phyloP scores from a whole-genome alignment of 2,797 vertebrate species.

The Lerista edwardsae region DNA sequence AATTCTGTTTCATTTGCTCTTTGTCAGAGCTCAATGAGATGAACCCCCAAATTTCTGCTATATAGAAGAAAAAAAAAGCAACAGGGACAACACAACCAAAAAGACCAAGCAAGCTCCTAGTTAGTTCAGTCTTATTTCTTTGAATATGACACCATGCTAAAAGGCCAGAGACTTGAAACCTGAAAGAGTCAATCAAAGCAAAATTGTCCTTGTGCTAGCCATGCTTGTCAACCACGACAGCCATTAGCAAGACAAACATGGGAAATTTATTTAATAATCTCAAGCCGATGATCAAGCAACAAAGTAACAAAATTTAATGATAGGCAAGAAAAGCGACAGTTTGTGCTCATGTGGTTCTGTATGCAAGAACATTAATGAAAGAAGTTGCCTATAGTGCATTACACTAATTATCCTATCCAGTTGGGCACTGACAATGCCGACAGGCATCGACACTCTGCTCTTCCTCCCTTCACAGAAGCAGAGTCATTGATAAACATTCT shows the following conservation, averaged over 20 bases:
- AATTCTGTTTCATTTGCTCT: neutral
- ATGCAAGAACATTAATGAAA: neutral
- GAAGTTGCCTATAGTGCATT: neutral
- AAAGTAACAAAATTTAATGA: neutral
- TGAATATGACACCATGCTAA: neutral
- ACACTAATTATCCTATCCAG: neutral
- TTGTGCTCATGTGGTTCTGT: neutral
- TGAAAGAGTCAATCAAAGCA: neutral
- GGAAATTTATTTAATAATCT: neutral
- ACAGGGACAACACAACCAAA: neutral
- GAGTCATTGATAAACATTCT: too few relatives aligned
- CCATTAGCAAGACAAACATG: neutral
- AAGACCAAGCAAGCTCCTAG: neutral
- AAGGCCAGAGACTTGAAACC: neutral
- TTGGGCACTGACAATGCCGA: neutral
- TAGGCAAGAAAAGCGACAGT: neutral
- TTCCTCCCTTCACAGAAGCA: neutral
- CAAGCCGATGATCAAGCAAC: neutral
- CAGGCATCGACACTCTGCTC: neutral
- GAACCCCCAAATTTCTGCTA: neutral
- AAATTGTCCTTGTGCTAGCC: conserved; percentile 3
- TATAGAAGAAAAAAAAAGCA: too few relatives aligned
- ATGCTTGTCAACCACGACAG: neutral
- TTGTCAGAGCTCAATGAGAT: neutral
- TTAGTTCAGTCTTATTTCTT: neutral